Conservation (phyloP, 2,797 vertebrate genomes). For the Peromyscus melanophrys region DNA sequence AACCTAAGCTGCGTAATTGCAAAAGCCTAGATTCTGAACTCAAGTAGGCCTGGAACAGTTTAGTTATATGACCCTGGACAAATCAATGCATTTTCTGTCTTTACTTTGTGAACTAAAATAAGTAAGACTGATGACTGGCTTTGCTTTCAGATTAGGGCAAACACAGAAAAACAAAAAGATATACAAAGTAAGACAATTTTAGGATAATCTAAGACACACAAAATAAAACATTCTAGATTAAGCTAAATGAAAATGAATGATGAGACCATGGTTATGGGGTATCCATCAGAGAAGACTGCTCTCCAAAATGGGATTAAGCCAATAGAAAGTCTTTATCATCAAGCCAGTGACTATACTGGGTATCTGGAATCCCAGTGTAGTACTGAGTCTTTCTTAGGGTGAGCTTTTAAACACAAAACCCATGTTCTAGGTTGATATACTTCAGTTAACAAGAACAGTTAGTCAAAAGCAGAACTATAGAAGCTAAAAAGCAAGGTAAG, state of each 20-base stretch:
- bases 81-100: neutral
- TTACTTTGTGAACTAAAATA: slow-evolving; percentile 38
- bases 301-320: neutral
- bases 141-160: neutral
- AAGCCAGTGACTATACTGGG: neutral
- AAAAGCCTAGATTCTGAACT: slow-evolving; percentile 51
- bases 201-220: neutral
- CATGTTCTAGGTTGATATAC: neutral
- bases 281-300: neutral
- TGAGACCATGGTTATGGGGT: neutral
- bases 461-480: neutral
- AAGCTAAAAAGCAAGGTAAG: neutral
- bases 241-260: neutral
- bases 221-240: neutral
- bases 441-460: neutral
- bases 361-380: neutral
- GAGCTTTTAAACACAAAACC: neutral
- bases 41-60: neutral
- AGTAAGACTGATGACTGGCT: neutral
- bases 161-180: neutral
- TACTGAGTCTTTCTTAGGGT: neutral
- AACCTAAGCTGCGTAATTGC: neutral
- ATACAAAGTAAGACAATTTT: neutral
- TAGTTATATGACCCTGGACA: slow-evolving; percentile 7
- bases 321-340: neutral